phyloP scores from a whole-genome alignment of 1,140 invertebrate genomes.

The Gonatopus flavifemur region DNA sequence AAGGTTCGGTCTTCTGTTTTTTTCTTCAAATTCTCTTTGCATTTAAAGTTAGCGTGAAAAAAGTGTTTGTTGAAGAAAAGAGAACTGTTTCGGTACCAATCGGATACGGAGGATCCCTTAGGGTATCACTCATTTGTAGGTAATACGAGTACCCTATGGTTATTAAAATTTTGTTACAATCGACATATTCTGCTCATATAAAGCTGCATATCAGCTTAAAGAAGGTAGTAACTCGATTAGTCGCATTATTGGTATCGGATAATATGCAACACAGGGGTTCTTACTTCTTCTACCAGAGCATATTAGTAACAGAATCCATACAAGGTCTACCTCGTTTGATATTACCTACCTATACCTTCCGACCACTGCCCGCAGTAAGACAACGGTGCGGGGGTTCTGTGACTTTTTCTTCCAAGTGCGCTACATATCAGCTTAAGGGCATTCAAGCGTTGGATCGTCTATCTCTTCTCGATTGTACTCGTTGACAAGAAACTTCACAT shows the following conservation, averaged over 20 bases:
- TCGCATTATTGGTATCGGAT: slow-evolving; percentile 61
- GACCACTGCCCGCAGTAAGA: slow-evolving; percentile 30
- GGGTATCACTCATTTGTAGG: too few relatives aligned
- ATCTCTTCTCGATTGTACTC: neutral
- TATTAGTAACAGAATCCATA: slow-evolving; percentile 60
- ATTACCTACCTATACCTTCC: slow-evolving; percentile 58
- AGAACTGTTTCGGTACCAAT: too few relatives aligned
- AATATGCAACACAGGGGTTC: slow-evolving; percentile 57
- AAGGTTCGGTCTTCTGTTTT: too few relatives aligned
- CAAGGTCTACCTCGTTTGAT: slow-evolving; percentile 56
- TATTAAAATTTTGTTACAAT: too few relatives aligned
- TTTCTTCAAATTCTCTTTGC: too few relatives aligned
- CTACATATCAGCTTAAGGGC: too few relatives aligned
- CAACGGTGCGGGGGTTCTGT: slow-evolving; percentile 2
- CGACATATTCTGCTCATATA: slow-evolving; percentile 47
- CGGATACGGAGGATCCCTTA: too few relatives aligned
- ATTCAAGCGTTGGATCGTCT: too few relatives aligned
- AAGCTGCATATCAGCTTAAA: slow-evolving; percentile 58
- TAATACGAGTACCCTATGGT: too few relatives aligned
- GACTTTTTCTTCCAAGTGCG: slow-evolving; percentile 17
- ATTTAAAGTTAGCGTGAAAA: too few relatives aligned
- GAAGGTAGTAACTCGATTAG: slow-evolving; percentile 55
- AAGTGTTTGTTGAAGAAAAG: too few relatives aligned
- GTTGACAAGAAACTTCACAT: too few relatives aligned
- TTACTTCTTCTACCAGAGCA: slow-evolving; percentile 35